Evolutionary conservation across 1,140 invertebrate genomes (phyloP).

Genomic region (Nomia melanderi): DNA sequence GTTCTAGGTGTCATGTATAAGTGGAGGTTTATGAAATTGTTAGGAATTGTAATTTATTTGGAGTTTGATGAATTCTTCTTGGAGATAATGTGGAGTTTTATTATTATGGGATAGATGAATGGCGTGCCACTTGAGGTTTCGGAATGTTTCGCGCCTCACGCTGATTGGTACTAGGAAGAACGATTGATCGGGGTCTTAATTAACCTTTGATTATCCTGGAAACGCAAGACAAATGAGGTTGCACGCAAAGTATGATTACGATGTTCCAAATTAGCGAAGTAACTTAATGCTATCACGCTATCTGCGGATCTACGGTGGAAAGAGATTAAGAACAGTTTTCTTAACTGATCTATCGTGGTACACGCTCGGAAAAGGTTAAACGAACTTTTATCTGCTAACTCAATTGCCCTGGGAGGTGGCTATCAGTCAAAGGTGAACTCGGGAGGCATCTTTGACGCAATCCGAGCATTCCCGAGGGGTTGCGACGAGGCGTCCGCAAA

Average conservation of each 20-base stretch:
- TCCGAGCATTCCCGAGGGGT: conserved; percentile 20
- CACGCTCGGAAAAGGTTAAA: not conserved
- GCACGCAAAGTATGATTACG: no score
- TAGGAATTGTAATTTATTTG: no score
- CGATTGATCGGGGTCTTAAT: no score
- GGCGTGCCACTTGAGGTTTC: no score
- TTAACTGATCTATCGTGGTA: no score
- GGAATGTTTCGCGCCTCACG: no score
- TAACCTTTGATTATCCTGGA: not conserved
- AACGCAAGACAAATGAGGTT: not conserved
- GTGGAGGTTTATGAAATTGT: no score
- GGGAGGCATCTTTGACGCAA: not conserved
- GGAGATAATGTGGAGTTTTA: no score
- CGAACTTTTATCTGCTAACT: not conserved
- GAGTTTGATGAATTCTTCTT: no score
- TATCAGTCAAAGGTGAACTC: not conserved
- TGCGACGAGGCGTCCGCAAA: conserved; percentile 7
- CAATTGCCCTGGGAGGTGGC: not conserved
- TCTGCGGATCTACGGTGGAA: not conserved
- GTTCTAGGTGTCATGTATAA: no score
- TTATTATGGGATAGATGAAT: no score
- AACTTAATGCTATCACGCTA: not conserved
- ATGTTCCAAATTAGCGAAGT: not conserved
- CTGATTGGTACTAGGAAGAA: no score
- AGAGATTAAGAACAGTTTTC: not conserved